These are phyloP conservation scores for Temnothorax ravouxi DNA, from an alignment of 2,888 invertebrate genomes.

Conservation along the genomic window DNA sequence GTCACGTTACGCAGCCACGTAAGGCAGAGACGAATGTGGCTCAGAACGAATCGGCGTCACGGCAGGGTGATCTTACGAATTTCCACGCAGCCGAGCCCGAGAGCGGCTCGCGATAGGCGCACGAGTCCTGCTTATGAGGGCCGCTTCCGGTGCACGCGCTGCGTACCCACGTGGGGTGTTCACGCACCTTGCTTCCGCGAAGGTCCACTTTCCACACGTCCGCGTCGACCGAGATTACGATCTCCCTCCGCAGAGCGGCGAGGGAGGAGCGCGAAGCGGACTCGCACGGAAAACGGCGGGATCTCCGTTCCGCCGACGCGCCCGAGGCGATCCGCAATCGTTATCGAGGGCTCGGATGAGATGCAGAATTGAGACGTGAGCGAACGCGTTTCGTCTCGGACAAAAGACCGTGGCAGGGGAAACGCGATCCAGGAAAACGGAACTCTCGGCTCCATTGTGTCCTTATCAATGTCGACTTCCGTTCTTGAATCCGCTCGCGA, in stretches of 20 bases:
- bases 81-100: conserved; percentile 64
- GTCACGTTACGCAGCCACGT: conserved; percentile 12
- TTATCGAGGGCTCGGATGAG: not conserved
- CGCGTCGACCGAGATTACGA: conserved; percentile 55
- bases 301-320: conserved; percentile 8
- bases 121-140: conserved; percentile 52
- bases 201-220: conserved; percentile 66
- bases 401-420: not conserved
- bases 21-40: not conserved
- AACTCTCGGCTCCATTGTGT: conserved; percentile 55
- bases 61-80: conserved; percentile 66
- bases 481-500: conserved; percentile 63
- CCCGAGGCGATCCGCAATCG: not conserved
- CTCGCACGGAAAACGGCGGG: conserved; percentile 5
- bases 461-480: conserved; percentile 67
- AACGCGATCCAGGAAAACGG: conserved; percentile 16
- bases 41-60: conserved; percentile 49
- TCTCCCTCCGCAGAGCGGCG: conserved; percentile 45
- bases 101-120: conserved; percentile 40
- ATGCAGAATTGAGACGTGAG: not conserved
- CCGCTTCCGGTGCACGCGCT: conserved; percentile 76
- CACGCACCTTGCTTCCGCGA: conserved; percentile 78
- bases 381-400: not conserved
- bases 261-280: not conserved
- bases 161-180: conserved; percentile 67